Base-by-base conservation (phyloP, 2,113 vertebrate species). In the Cavia aperea region DNA sequence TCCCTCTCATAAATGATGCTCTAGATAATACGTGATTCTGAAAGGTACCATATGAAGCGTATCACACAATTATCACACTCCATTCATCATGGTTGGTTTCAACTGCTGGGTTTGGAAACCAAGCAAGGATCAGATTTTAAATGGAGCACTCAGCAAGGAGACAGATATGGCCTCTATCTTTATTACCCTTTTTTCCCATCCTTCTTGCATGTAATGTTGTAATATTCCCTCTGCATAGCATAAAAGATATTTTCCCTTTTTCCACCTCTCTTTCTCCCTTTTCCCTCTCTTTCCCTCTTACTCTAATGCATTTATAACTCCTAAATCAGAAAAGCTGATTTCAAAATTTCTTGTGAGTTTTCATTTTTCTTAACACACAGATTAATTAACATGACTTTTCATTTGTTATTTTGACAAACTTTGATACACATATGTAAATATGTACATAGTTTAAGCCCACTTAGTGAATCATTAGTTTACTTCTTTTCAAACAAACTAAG, bases 51-150 rank as follows among this genome's bases (percentile, higher is more conserved):
- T 93, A 84, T 92, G 93, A 97, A 91, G 93, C 62, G 0, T 92
- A 91, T 94, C 92, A 92, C 49, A 75, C 62, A 81, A 95, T 95
- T 92, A 84, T 94, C 89, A 93, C 0, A 81, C 91, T 77, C 91
- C 79, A 92, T 87, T 95, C 94, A 93, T 96, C 94, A 96, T 78
- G 75, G 58, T 49, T 94, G 79, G 81, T 86, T 96, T 94, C 92
- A 92, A 86, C 60, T 9, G 58, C 81, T 43, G 46, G 56, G 56
- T 91, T 73, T 96, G 70, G 90, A 95, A 96, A 86, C 58, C 92
- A 86, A 36, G 86, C 63, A 66, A 73, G 75, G 86, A 94, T 96
- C 83, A 73, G 93, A 91, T 95, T 95, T 65, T 92, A 95, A 93
- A 85, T 81, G 92, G 89, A 91, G 54, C 33, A 58, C 81, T 95